Evolutionary conservation across 1,140 invertebrate genomes (phyloP).

Genomic region (Megalonaias nervosa): DNA sequence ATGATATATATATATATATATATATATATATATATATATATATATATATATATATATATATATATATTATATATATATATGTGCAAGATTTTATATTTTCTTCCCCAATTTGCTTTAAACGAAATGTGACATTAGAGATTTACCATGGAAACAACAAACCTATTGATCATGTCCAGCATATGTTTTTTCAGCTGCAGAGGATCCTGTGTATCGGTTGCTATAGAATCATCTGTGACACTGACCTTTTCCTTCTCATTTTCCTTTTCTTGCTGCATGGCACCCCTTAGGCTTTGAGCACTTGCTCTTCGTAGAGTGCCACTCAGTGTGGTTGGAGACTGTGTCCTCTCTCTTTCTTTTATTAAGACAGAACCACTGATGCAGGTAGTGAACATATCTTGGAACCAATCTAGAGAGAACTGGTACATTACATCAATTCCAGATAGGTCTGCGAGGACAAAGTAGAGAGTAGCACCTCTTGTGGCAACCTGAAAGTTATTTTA

Average conservation of each 20-base stretch:
- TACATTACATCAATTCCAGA: conserved; percentile 70
- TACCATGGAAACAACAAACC: conserved; percentile 18
- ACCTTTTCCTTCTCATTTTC: background rate
- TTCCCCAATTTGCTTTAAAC: background rate
- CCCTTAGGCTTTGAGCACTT: conserved; percentile 5
- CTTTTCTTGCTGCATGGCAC: background rate
- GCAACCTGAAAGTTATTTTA: conserved; percentile 60
- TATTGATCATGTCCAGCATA: conserved; percentile 62
- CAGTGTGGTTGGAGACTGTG: conserved; percentile 4
- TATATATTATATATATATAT: no score
- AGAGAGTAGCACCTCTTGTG: conserved; percentile 69
- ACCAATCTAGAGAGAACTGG: conserved; percentile 71
- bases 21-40: no score
- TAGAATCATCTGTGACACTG: conserved; percentile 1
- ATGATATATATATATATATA: no score
- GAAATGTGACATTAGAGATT: background rate
- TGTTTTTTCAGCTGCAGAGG: conserved; percentile 54
- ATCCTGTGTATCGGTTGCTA: conserved; percentile 24
- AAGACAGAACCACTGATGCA: conserved; percentile 31
- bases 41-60: no score
- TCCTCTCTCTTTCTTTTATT: conserved; percentile 19
- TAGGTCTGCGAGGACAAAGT: conserved; percentile 70
- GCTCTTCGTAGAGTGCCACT: background rate
- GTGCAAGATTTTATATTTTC: no score
- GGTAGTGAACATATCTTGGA: conserved; percentile 66